phyloP scores from a whole-genome alignment of 2,113 vertebrate genomes.

The chimpanzee (Pan troglodytes) region DNA sequence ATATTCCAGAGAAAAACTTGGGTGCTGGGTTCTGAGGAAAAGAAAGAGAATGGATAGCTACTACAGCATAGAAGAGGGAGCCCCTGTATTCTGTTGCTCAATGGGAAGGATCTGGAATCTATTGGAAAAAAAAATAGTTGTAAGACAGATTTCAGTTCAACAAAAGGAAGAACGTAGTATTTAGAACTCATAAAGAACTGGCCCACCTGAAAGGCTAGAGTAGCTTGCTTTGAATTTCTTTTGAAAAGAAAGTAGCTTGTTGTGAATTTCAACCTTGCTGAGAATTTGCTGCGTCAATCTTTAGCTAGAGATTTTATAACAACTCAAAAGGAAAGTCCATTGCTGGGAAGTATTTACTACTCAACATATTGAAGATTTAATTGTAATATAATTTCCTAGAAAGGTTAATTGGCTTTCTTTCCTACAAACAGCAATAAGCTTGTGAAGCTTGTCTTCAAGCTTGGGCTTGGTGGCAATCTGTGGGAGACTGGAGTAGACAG shows the following conservation, averaged over 20 bases:
- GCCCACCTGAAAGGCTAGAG: not conserved
- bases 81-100: not conserved
- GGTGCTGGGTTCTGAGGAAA: not conserved
- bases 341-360: slow-evolving; percentile 15
- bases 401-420: slow-evolving; percentile 44
- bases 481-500: not conserved
- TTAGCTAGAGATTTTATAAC: slow-evolving; percentile 20
- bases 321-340: slow-evolving; percentile 6
- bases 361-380: slow-evolving; percentile 15
- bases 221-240: not conserved
- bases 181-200: not conserved
- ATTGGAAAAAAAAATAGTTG: not conserved
- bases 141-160: not conserved
- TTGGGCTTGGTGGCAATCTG: not conserved
- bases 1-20: not conserved
- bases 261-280: slow-evolving; percentile 20
- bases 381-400: slow-evolving; percentile 21
- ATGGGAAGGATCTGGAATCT: not conserved
- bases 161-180: not conserved
- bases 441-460: not conserved
- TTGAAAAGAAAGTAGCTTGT: not conserved
- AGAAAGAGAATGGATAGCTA: not conserved
- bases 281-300: slow-evolving; percentile 9
- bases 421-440: not conserved
- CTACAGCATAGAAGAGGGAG: not conserved